Base-by-base conservation (phyloP, 2,113 vertebrate genomes). In the Silurus asotus region DNA sequence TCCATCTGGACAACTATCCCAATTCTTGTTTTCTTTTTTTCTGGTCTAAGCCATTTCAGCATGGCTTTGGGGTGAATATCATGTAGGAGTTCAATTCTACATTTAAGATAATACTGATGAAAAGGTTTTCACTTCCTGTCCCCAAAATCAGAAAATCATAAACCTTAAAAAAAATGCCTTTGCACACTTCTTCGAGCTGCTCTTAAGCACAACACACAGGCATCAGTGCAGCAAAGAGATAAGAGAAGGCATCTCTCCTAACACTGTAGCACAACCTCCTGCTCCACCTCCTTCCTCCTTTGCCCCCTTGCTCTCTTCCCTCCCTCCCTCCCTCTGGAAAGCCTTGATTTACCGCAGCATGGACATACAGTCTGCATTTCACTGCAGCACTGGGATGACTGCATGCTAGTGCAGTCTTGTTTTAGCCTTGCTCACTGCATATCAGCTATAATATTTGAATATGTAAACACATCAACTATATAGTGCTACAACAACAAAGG, bases 351-450 rank as follows among this genome's bases (percentile, higher is more conserved):
- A 82, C 79, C 37, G 70, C 67, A 87, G 80, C 67, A 72, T 81
- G 65, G 65, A 14, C 45, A 72, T 78, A 48, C 53, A 61, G 37
- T 11, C 79, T 64, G 85, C 78, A 86, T 62, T 86, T 62, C 67
- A 82, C 58, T 81, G 78, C 85, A 86, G 78, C 85, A 81, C 59
- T 82, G 78, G 75, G 85, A 86, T 86, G 62, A 86, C 65, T 82
- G 81, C 78, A 86, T 62, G 45, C 59, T 65, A 56, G 56, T 75
- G 58, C 45, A 82, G 58, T 64, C 53, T 72, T 58, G 64, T 70
- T 70, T 72, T 59, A 49, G 69, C 84, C 51, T 86, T 62, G 10
- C 58, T 75, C 3, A 61, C 69, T 64, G n/a, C 19, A 55, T 65
- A 82, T 17, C 17, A 75, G 69, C 19, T 59, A 7, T 5, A 69